Evolutionary conservation across 2,888 invertebrate genomes (phyloP).

Genomic region (Campaea margaritaria): DNA sequence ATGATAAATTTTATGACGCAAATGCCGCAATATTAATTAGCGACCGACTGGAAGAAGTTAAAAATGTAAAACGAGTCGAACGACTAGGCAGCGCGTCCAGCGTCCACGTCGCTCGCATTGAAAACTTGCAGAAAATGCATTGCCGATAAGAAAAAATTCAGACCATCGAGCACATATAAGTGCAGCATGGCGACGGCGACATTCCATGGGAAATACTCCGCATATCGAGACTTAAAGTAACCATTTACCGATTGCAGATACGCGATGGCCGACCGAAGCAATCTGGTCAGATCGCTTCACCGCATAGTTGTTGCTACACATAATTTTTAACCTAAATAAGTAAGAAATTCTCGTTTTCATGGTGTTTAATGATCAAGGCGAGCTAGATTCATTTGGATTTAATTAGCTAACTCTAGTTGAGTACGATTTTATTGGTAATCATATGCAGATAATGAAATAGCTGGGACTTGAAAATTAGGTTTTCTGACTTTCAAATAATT

Average conservation of each 20-base stretch:
- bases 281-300: constrained; percentile 82
- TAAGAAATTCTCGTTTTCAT: constrained; percentile 74
- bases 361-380: constrained; percentile 61
- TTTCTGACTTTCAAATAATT: constrained; percentile 12
- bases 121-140: constrained; percentile 84
- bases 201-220: constrained; percentile 79
- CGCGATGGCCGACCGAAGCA: constrained; percentile 80
- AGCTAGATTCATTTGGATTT: constrained; percentile 31
- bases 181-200: constrained; percentile 79
- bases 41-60: constrained; percentile 40
- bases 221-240: constrained; percentile 83
- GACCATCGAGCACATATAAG: constrained; percentile 79
- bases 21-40: constrained; percentile 55
- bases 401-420: constrained; percentile 26
- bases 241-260: constrained; percentile 85
- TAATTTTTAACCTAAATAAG: constrained; percentile 83
- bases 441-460: constrained; percentile 20
- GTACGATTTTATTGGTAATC: constrained; percentile 19
- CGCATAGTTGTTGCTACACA: constrained; percentile 75
- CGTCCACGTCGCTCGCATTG: constrained; percentile 69
- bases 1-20: constrained; percentile 44
- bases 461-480: constrained; percentile 47
- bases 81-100: constrained; percentile 35
- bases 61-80: constrained; percentile 50
- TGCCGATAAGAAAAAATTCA: constrained; percentile 84